These are phyloP conservation scores for Chinchilla lanigera DNA, from an alignment of 2,113 vertebrate genomes.

Conservation along the genomic window DNA sequence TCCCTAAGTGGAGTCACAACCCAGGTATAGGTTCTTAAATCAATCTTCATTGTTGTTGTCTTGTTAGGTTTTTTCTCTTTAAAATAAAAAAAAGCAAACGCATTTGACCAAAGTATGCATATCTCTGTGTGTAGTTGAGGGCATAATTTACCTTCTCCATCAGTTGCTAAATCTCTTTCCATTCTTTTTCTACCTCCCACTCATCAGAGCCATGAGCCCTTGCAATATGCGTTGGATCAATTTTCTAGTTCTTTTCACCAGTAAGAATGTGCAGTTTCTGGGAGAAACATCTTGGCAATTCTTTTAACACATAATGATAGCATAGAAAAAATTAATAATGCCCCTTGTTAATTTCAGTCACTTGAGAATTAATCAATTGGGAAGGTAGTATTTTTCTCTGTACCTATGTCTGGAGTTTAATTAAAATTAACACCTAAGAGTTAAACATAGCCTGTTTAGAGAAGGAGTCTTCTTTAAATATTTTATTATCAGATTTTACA, in stretches of 20 bases:
- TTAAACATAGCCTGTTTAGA: not conserved
- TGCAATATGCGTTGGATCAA: not conserved
- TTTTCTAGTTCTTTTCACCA: not conserved
- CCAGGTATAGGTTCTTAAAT: not conserved
- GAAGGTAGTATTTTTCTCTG: not conserved
- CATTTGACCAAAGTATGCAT: not conserved
- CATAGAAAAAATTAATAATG: constrained; percentile 40
- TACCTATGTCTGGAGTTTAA: not conserved
- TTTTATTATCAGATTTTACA: constrained; percentile 32
- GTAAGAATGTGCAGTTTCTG: not conserved
- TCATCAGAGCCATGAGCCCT: not conserved
- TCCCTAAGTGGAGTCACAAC: not conserved
- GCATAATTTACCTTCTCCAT: not conserved
- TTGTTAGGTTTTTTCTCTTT: no score
- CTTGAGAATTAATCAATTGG: constrained; percentile 34
- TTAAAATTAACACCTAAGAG: constrained; percentile 53
- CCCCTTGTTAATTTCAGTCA: constrained; percentile 12
- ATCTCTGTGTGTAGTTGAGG: not conserved
- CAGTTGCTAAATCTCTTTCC: not conserved
- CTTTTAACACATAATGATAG: constrained; percentile 41
- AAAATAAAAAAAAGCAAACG: not conserved
- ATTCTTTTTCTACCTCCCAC: not conserved
- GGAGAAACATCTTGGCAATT: not conserved
- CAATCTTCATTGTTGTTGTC: not conserved
- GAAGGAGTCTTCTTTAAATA: not conserved